A percentile compares a stretch with the other conserved stretches of the same genome.
Evolutionary conservation across 2,113 vertebrate species (phyloP).

Genomic region (Nannospalax galili): DNA sequence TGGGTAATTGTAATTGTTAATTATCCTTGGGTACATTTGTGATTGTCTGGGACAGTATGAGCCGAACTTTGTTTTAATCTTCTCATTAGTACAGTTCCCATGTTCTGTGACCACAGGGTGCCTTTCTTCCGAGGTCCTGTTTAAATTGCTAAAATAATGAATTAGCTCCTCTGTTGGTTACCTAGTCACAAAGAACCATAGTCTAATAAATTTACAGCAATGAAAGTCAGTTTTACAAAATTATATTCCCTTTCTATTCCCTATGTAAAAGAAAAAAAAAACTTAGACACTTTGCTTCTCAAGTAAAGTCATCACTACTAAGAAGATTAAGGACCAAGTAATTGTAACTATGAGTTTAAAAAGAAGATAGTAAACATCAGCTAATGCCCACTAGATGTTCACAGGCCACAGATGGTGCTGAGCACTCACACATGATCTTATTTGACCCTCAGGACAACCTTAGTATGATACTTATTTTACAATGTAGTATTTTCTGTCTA

Average conservation of each 20-base stretch:
- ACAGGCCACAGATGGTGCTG: rapidly evolving
- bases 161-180: slow-evolving; percentile 64
- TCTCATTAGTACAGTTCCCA: slow-evolving; percentile 56
- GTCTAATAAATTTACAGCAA: slow-evolving; percentile 36
- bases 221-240: slow-evolving; percentile 53
- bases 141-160: slow-evolving; percentile 75
- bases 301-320: background rate
- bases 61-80: slow-evolving; percentile 68
- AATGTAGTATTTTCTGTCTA: background rate
- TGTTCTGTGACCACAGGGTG: slow-evolving; percentile 28
- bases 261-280: slow-evolving; percentile 13
- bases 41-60: slow-evolving; percentile 54
- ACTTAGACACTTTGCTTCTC: background rate
- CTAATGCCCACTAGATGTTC: no score
- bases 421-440: rapidly evolving
- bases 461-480: no score
- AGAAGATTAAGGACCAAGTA: background rate
- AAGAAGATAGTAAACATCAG: no score
- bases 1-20: slow-evolving; percentile 67
- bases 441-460: background rate
- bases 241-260: slow-evolving; percentile 42
- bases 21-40: slow-evolving; percentile 60
- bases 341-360: background rate
- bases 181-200: slow-evolving; percentile 62
- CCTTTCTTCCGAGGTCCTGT: slow-evolving; percentile 52